Evolutionary conservation across 1,140 invertebrate species (phyloP).

Genomic region (Kradibia gibbosae): DNA sequence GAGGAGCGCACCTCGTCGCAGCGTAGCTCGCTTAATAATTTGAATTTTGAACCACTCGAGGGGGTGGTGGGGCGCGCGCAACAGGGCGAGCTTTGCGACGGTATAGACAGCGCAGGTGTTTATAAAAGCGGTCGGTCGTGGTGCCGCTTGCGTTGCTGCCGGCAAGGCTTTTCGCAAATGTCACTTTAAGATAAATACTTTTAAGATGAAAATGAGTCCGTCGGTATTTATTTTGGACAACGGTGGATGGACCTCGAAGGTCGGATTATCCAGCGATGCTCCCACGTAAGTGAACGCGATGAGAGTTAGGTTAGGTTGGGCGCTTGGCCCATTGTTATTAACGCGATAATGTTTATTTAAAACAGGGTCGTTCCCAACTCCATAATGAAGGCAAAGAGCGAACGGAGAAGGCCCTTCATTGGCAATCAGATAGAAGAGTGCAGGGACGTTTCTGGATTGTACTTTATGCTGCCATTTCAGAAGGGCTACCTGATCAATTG

Average conservation of each 20-base stretch:
- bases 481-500: constrained; percentile 96
- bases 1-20: too few species aligned
- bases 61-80: too few species aligned
- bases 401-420: constrained; percentile 92
- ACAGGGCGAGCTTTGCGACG: too few species aligned
- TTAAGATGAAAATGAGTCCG: constrained; percentile 53
- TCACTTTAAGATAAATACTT: constrained; percentile 13
- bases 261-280: constrained; percentile 81
- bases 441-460: constrained; percentile 94
- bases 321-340: not conserved
- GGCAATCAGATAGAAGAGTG: constrained; percentile 96
- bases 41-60: too few species aligned
- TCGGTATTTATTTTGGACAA: constrained; percentile 86
- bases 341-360: constrained; percentile 39
- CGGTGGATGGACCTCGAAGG: constrained; percentile 89
- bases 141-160: not conserved
- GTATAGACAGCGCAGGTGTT: too few species aligned
- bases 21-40: too few species aligned
- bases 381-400: constrained; percentile 98
- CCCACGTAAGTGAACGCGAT: constrained; percentile 75
- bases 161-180: not conserved
- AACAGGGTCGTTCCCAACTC: constrained; percentile 91
- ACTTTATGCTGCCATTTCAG: constrained; percentile 95
- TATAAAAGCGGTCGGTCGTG: too few species aligned
- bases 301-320: constrained; percentile 32